phyloP scores from a whole-genome alignment of 2,888 invertebrate genomes.

The Hipparchia sbordonii region DNA sequence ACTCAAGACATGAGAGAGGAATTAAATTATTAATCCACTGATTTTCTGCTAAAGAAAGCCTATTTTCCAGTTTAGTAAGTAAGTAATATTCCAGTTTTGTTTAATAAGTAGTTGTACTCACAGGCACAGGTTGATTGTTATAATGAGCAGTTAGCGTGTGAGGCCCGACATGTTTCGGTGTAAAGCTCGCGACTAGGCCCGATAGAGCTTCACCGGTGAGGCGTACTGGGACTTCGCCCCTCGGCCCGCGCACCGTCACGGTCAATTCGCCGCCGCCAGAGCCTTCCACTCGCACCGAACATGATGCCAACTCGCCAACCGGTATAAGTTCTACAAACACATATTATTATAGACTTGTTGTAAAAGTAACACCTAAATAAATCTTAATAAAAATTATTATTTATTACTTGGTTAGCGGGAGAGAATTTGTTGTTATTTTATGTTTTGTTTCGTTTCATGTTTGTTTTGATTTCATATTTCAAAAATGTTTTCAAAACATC shows the following conservation, averaged over 20 bases:
- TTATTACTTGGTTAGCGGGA: too few species aligned
- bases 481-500: background rate
- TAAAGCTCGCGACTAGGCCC: conserved; percentile 95
- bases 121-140: conserved; percentile 92
- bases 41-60: too few species aligned
- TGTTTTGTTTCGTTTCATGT: background rate
- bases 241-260: conserved; percentile 94
- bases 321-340: conserved; percentile 88
- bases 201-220: conserved; percentile 94
- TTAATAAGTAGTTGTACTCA: conserved; percentile 46
- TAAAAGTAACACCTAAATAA: too few species aligned
- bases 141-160: conserved; percentile 96
- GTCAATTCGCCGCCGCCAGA: conserved; percentile 91
- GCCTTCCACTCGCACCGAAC: conserved; percentile 78
- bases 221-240: conserved; percentile 93
- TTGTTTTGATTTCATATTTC: conserved; percentile 4
- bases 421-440: too few species aligned
- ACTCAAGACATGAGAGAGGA: too few species aligned
- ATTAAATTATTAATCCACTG: too few species aligned
- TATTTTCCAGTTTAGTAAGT: too few species aligned
- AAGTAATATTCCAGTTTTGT: too few species aligned
- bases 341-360: too few species aligned
- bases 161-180: conserved; percentile 95
- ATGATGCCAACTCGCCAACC: conserved; percentile 85
- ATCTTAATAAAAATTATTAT: too few species aligned